These are phyloP conservation scores for Lordiphosa mommai DNA, from an alignment of 1,140 invertebrate species.

Conservation along the genomic window DNA sequence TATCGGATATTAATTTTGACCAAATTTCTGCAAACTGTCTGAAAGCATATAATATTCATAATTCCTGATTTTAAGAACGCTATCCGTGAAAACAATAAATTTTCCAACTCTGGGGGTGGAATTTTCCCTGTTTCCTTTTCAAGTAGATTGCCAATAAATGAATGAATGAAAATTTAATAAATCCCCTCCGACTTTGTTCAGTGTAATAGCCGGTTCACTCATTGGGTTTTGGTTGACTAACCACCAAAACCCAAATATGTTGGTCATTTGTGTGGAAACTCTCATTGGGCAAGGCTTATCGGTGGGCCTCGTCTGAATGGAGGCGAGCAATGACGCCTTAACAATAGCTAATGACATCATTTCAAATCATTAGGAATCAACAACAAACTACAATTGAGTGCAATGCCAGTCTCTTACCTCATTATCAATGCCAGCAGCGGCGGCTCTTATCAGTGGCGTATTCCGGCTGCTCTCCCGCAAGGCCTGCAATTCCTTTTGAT, in stretches of 20 bases:
- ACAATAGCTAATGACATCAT: conserved; percentile 64
- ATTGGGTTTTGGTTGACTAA: conserved; percentile 19
- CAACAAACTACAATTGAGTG: conserved; percentile 28
- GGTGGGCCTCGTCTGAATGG: conserved; percentile 2
- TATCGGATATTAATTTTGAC: too few relatives aligned
- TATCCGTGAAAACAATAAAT: too few relatives aligned
- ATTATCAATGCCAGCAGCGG: conserved; percentile 42
- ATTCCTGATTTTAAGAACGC: too few relatives aligned
- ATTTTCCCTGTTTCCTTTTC: too few relatives aligned
- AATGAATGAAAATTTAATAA: too few relatives aligned
- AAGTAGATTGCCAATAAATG: too few relatives aligned
- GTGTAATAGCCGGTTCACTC: conserved; percentile 8
- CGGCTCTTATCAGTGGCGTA: conserved; percentile 42
- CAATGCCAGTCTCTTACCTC: conserved; percentile 63
- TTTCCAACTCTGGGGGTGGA: too few relatives aligned
- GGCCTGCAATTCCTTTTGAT: conserved; percentile 51
- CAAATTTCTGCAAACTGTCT: too few relatives aligned
- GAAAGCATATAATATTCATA: too few relatives aligned
- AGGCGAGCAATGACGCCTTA: conserved; percentile 27
- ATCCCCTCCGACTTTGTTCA: too few relatives aligned
- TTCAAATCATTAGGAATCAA: conserved; percentile 14
- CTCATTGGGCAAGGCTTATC: neutral
- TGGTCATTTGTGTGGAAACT: conserved; percentile 32
- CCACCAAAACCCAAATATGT: conserved; percentile 5
- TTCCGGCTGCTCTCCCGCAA: conserved; percentile 44